These are phyloP conservation scores for Muscicapa comitata DNA, from an alignment of 2,797 vertebrate genomes.

Conservation along the genomic window DNA sequence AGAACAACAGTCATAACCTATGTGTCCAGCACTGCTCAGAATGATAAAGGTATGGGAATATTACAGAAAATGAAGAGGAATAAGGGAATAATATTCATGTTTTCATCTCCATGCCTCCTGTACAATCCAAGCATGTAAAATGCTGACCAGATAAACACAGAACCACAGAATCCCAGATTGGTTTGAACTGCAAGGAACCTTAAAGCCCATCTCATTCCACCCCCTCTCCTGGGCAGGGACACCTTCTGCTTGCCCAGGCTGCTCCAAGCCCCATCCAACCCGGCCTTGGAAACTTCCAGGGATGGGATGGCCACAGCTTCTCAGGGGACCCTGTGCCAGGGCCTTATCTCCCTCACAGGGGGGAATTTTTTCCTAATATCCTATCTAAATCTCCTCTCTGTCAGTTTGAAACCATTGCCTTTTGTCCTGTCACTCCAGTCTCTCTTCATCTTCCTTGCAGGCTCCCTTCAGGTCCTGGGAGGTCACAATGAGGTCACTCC, in stretches of 20 bases:
- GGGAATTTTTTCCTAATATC: not conserved
- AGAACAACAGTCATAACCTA: not conserved
- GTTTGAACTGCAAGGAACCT: not conserved
- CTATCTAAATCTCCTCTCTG: not conserved
- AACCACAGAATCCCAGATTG: not conserved
- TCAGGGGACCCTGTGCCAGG: not conserved
- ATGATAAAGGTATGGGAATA: not conserved
- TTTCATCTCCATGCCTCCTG: not conserved
- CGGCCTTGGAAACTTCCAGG: not conserved
- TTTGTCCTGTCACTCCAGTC: not conserved
- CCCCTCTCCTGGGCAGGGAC: not conserved
- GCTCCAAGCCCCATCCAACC: rapidly evolving
- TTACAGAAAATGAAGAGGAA: not conserved
- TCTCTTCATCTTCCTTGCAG: not conserved
- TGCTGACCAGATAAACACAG: not conserved
- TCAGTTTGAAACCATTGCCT: not conserved
- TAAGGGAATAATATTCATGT: not conserved
- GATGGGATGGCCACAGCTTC: not conserved
- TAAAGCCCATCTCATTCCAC: not conserved
- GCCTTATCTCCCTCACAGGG: not conserved
- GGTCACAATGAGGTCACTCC: not conserved
- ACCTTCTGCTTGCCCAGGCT: rapidly evolving
- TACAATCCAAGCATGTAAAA: not conserved
- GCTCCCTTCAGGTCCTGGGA: not conserved
- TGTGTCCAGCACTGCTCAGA: not conserved